These are phyloP conservation scores for Enteromius mattozi DNA, from an alignment of 2,797 vertebrate species.

Conservation along the genomic window DNA sequence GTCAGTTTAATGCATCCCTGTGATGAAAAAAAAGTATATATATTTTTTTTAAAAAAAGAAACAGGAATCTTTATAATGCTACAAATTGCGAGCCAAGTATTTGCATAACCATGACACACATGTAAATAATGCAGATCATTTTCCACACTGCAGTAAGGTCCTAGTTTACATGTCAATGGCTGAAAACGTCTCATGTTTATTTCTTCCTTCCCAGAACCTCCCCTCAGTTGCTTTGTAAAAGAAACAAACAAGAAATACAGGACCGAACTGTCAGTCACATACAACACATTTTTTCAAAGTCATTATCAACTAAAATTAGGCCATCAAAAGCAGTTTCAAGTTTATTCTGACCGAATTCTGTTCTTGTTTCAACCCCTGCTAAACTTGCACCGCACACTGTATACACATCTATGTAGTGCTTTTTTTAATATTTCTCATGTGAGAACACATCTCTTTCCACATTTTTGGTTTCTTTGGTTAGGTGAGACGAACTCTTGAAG, in stretches of 20 bases:
- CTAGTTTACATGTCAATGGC: neutral
- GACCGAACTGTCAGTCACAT: slow-evolving; percentile 42
- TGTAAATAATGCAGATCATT: neutral
- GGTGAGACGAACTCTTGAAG: neutral
- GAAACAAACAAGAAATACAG: slow-evolving; percentile 66
- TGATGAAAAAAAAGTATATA: neutral
- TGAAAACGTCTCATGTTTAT: neutral
- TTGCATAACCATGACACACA: neutral
- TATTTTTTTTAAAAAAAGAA: neutral
- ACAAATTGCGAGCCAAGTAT: neutral
- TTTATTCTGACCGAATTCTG: neutral
- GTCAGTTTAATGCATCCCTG: neutral
- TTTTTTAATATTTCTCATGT: neutral
- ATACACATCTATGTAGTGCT: neutral
- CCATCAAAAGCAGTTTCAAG: neutral
- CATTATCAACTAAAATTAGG: slow-evolving; percentile 28
- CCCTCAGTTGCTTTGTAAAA: neutral
- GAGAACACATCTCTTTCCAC: neutral
- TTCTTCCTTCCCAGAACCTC: neutral
- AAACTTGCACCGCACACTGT: neutral
- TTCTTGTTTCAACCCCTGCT: neutral
- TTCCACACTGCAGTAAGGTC: neutral
- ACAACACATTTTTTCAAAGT: neutral
- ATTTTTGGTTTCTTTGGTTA: slow-evolving; percentile 14
- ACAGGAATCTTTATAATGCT: neutral